These are phyloP conservation scores for Tapirus indicus DNA, from an alignment of 2,797 vertebrate genomes.

Conservation along the genomic window DNA sequence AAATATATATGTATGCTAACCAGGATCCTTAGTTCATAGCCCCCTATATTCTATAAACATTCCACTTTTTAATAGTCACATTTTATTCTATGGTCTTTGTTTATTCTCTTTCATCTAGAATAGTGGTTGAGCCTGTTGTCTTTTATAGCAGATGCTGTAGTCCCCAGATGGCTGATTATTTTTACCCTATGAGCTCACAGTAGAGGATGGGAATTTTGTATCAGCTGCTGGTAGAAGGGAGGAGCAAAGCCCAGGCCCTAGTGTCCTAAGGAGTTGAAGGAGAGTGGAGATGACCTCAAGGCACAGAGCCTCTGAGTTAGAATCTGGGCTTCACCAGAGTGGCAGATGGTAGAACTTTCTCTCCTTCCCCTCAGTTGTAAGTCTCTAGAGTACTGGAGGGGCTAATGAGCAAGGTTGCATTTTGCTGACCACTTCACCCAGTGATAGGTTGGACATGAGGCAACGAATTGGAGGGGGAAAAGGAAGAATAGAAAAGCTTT, in stretches of 20 bases:
- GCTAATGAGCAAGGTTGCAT: neutral
- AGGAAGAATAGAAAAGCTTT: neutral
- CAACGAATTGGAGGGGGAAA: neutral
- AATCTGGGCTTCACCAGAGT: neutral
- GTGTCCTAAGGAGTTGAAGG: neutral
- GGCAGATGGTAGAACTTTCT: neutral
- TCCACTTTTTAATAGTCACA: neutral
- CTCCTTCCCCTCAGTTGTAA: neutral
- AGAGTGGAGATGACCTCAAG: neutral
- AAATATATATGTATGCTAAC: neutral
- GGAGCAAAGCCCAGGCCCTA: neutral
- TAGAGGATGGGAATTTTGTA: neutral
- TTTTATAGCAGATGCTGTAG: neutral
- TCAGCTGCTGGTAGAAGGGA: neutral
- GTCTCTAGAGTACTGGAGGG: neutral
- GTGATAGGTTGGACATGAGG: neutral
- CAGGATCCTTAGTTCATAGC: neutral
- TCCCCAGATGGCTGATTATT: slow-evolving; percentile 12
- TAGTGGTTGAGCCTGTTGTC: neutral
- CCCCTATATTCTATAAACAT: neutral
- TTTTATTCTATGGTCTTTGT: neutral
- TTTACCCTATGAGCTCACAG: neutral
- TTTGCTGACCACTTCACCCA: neutral
- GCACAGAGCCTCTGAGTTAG: neutral
- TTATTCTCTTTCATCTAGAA: slow-evolving; percentile 14